Conservation (phyloP, 1,140 invertebrate genomes). For the Pomacea maculata region DNA sequence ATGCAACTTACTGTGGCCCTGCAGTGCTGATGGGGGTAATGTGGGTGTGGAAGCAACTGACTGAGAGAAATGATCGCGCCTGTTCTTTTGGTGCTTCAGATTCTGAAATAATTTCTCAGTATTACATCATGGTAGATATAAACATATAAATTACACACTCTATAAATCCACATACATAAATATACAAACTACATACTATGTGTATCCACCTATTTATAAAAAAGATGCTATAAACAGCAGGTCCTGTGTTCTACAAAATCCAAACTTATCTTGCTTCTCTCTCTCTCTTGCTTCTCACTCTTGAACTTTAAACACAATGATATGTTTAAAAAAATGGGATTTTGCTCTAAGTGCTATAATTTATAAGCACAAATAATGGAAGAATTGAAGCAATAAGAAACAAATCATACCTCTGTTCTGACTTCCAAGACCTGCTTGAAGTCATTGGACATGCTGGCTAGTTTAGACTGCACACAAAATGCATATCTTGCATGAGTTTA, state of each 20-base stretch:
- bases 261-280: too few relatives aligned
- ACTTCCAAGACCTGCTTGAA: constrained; percentile 95
- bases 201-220: too few relatives aligned
- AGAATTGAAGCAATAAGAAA: too few relatives aligned
- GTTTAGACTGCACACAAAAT: constrained; percentile 81
- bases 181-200: too few relatives aligned
- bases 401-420: constrained; percentile 76
- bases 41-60: constrained; percentile 67
- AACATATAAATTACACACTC: background rate
- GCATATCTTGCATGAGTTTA: too few relatives aligned
- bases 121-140: background rate
- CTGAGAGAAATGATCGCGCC: constrained; percentile 94
- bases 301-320: too few relatives aligned
- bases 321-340: too few relatives aligned
- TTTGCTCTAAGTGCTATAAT: too few relatives aligned
- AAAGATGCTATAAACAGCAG: too few relatives aligned
- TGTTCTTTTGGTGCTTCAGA: constrained; percentile 91
- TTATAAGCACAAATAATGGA: too few relatives aligned
- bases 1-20: constrained; percentile 66
- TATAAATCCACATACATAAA: background rate
- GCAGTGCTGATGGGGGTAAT: constrained; percentile 76
- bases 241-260: too few relatives aligned
- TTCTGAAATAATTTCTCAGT: constrained; percentile 72
- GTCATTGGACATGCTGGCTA: constrained; percentile 95
- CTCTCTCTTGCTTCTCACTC: too few relatives aligned